Conservation (phyloP, 1,140 invertebrate species). For the Lucilia cuprina region DNA sequence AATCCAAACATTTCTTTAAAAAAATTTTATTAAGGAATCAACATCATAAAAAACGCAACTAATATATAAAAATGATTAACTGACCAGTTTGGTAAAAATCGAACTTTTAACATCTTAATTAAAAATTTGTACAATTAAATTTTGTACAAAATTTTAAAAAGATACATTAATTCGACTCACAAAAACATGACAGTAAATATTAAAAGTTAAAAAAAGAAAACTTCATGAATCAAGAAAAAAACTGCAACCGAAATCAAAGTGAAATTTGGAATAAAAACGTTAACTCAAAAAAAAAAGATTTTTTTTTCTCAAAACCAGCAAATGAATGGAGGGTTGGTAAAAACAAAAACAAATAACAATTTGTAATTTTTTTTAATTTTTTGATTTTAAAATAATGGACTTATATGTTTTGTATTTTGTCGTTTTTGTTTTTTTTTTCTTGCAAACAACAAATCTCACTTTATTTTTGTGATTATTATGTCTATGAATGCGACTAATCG, state of each 20-base stretch:
- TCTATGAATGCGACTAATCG: constrained; percentile 62
- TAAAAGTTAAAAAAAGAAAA: not conserved
- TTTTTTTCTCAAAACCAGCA: not conserved
- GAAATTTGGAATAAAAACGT: not conserved
- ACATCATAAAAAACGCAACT: too few relatives aligned
- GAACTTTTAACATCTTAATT: too few relatives aligned
- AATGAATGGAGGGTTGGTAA: not conserved
- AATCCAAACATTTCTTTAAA: too few relatives aligned
- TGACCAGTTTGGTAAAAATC: too few relatives aligned
- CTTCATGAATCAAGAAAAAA: not conserved
- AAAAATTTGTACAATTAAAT: too few relatives aligned
- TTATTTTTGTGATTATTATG: constrained; percentile 61
- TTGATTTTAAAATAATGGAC: not conserved
- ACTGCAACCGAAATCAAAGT: not conserved
- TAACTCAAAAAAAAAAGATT: not conserved
- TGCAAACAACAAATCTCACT: constrained; percentile 48
- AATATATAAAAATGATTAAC: too few relatives aligned
- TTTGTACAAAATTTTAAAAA: too few relatives aligned
- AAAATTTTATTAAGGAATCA: too few relatives aligned
- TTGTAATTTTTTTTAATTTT: not conserved
- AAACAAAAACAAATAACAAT: not conserved
- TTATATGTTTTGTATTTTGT: constrained; percentile 7
- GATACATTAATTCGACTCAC: too few relatives aligned
- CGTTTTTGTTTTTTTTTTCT: not conserved
- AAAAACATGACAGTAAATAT: not conserved